Evolutionary conservation across 2,797 vertebrate genomes (phyloP).

Genomic region (Tamandua tetradactyla): DNA sequence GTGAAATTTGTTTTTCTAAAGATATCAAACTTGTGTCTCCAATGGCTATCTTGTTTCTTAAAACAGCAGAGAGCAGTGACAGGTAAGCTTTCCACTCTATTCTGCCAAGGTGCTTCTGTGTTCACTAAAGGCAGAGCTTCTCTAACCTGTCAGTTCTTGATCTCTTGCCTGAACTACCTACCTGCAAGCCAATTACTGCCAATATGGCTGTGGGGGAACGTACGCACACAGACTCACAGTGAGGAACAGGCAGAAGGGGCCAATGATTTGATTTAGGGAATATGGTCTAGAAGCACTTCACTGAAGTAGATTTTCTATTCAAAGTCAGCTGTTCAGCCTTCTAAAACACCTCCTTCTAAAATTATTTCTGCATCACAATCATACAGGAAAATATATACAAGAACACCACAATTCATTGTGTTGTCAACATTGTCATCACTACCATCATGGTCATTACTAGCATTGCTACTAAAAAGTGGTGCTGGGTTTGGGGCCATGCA

Average conservation of each 20-base stretch:
- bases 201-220: background rate
- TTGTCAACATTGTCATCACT: background rate
- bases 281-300: background rate
- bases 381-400: background rate
- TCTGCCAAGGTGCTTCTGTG: background rate
- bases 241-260: background rate
- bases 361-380: background rate
- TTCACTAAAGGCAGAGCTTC: background rate
- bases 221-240: background rate
- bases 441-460: background rate
- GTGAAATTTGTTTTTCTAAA: conserved; percentile 36
- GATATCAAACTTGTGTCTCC: background rate
- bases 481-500: background rate
- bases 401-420: background rate
- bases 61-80: background rate
- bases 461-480: background rate
- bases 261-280: background rate
- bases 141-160: background rate
- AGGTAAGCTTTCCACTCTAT: background rate
- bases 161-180: conserved; percentile 27
- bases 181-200: conserved; percentile 24
- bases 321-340: background rate
- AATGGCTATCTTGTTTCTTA: background rate
- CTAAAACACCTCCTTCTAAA: background rate
- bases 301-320: background rate